Evolutionary conservation across 2,797 vertebrate species (phyloP).

Genomic region (Onychomys torridus): DNA sequence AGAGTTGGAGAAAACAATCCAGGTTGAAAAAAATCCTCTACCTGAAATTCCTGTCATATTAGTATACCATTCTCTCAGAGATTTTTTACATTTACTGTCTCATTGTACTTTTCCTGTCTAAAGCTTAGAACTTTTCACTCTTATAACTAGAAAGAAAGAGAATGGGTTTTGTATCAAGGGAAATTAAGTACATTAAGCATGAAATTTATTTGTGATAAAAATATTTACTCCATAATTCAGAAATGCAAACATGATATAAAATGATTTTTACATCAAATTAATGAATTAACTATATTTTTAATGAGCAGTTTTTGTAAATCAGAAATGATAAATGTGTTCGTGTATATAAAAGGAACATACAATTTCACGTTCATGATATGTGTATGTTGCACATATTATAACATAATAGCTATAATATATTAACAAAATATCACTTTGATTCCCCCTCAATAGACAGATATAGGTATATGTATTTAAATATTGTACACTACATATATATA

Average conservation of each 20-base stretch:
- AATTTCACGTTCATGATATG: background rate
- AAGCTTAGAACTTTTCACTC: constrained; percentile 7
- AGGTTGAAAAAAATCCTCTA: background rate
- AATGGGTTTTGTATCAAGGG: background rate
- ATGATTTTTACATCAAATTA: background rate
- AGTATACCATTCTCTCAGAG: background rate
- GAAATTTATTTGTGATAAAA: background rate
- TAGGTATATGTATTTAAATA: background rate
- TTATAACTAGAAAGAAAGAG: background rate
- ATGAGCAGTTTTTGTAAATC: background rate
- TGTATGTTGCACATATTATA: background rate
- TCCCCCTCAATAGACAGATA: background rate
- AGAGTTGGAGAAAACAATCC: background rate
- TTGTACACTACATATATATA: too few relatives aligned
- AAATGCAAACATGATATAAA: background rate
- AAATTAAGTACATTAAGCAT: background rate
- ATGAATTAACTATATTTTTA: background rate
- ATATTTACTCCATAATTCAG: background rate
- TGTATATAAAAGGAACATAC: background rate
- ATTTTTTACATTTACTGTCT: background rate
- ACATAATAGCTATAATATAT: background rate
- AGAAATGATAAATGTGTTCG: background rate
- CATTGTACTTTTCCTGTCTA: background rate
- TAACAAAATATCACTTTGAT: background rate
- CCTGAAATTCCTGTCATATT: background rate